These are phyloP conservation scores for Leiothrix lutea DNA, from an alignment of 2,113 vertebrate genomes.

Conservation along the genomic window DNA sequence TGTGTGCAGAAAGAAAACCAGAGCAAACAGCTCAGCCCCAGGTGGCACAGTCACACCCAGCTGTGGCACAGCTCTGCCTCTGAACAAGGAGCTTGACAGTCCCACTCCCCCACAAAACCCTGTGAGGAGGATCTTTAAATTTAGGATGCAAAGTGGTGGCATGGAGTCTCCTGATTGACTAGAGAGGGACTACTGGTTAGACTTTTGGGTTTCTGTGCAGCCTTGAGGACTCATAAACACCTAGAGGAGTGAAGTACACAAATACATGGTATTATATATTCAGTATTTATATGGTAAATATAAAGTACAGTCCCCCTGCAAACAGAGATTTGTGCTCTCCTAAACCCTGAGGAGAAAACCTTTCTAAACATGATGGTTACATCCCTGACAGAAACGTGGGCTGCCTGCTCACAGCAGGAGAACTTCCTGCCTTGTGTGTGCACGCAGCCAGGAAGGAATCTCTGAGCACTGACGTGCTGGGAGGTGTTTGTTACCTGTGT, in stretches of 20 bases:
- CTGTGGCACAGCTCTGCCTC: not conserved
- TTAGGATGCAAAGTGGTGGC: not conserved
- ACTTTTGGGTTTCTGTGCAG: not conserved
- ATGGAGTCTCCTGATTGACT: not conserved
- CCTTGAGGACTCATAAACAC: not conserved
- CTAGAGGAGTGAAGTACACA: rapidly evolving
- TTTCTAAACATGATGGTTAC: not conserved
- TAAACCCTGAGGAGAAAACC: not conserved
- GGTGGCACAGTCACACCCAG: not conserved
- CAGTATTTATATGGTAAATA: not conserved
- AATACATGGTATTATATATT: not conserved
- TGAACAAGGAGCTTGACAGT: not conserved
- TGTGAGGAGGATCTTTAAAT: not conserved
- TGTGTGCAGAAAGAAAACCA: not conserved
- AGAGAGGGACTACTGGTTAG: not conserved
- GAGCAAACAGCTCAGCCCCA: not conserved
- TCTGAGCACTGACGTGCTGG: not conserved
- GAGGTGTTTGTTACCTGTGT: rapidly evolving
- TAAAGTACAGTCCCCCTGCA: not conserved
- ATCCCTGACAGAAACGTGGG: not conserved
- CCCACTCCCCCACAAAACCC: not conserved
- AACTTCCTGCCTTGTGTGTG: not conserved
- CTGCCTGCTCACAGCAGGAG: not conserved
- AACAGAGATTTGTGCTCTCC: not conserved
- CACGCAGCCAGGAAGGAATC: not conserved